These are phyloP conservation scores for Drosophila barbarae DNA, from an alignment of 2,888 invertebrate genomes.

Conservation along the genomic window DNA sequence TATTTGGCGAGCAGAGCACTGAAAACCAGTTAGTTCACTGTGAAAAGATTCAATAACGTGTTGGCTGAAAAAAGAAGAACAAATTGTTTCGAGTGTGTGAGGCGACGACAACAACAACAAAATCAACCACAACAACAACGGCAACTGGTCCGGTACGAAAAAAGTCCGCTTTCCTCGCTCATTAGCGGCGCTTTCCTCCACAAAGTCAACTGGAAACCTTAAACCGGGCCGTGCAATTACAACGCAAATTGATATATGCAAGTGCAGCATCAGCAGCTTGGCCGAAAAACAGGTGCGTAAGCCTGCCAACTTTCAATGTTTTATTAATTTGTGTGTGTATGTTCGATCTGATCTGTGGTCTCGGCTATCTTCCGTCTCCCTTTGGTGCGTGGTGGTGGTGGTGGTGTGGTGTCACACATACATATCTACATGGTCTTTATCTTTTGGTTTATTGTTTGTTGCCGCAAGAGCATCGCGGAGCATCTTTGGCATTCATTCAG, in stretches of 20 bases:
- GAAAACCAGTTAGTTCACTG: slow-evolving; percentile 67
- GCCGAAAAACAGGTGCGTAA: slow-evolving; percentile 50
- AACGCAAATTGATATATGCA: slow-evolving; percentile 44
- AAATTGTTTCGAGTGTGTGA: slow-evolving; percentile 55
- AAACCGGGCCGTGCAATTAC: slow-evolving; percentile 33
- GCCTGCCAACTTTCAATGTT: slow-evolving; percentile 40
- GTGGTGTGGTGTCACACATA: slow-evolving; percentile 11
- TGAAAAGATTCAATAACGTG: slow-evolving; percentile 64
- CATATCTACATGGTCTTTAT: slow-evolving; percentile 14
- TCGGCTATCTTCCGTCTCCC: slow-evolving; percentile 18
- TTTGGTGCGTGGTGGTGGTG: slow-evolving; percentile 24
- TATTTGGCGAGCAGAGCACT: slow-evolving; percentile 37
- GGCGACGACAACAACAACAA: slow-evolving; percentile 46
- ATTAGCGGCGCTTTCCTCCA: slow-evolving; percentile 69
- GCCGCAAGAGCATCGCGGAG: slow-evolving; percentile 50
- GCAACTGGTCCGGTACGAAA: slow-evolving; percentile 57
- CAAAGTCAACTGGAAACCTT: slow-evolving; percentile 42
- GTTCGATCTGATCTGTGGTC: slow-evolving; percentile 7
- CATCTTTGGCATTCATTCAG: slow-evolving; percentile 48
- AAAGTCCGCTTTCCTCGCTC: slow-evolving; percentile 75
- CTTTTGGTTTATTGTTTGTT: slow-evolving; percentile 39
- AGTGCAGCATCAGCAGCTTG: slow-evolving; percentile 16
- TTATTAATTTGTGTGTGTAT: slow-evolving; percentile 16
- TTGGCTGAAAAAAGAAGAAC: slow-evolving; percentile 48
- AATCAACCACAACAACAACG: slow-evolving; percentile 33